phyloP scores from a whole-genome alignment of 2,888 invertebrate species.

The Caenorhabditis panamensis region DNA sequence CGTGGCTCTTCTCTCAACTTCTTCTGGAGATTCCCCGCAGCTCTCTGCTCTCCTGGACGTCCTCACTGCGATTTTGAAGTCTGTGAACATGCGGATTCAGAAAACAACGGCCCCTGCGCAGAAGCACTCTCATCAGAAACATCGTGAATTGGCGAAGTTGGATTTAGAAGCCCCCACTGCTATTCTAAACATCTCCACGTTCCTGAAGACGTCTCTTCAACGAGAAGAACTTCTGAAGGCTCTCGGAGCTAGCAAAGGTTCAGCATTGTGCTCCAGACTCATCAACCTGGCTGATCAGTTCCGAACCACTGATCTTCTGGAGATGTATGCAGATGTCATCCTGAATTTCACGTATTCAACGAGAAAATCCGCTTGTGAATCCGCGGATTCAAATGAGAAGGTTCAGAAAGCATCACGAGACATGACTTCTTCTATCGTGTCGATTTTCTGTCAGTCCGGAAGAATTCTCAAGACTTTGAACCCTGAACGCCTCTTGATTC shows the following conservation, averaged over 20 bases:
- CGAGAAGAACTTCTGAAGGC: conserved; percentile 12
- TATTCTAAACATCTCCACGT: background rate
- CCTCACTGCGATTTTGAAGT: conserved; percentile 22
- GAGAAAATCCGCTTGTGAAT: background rate
- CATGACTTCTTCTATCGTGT: conserved; percentile 5
- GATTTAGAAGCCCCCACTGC: background rate
- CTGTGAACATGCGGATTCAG: background rate
- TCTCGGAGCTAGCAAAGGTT: background rate
- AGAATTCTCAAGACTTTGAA: conserved; percentile 18
- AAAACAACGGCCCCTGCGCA: background rate
- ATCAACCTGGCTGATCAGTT: conserved; percentile 27
- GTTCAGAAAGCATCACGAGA: conserved; percentile 11
- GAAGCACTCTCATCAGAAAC: conserved; percentile 14
- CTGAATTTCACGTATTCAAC: conserved; percentile 27
- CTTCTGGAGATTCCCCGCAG: conserved; percentile 20
- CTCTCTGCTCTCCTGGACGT: conserved; percentile 49
- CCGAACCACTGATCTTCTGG: conserved; percentile 8
- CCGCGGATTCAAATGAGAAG: background rate
- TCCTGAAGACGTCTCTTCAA: background rate
- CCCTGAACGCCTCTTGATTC: conserved; percentile 13
- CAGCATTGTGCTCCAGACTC: conserved; percentile 24
- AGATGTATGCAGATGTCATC: background rate
- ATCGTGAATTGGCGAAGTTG: conserved; percentile 17
- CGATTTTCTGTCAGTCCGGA: conserved; percentile 1
- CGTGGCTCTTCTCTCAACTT: conserved; percentile 5